A percentile compares a stretch with the other conserved stretches of the same genome.
phyloP scores from a whole-genome alignment of 1,140 invertebrate species.

The Hyles euphorbiae region DNA sequence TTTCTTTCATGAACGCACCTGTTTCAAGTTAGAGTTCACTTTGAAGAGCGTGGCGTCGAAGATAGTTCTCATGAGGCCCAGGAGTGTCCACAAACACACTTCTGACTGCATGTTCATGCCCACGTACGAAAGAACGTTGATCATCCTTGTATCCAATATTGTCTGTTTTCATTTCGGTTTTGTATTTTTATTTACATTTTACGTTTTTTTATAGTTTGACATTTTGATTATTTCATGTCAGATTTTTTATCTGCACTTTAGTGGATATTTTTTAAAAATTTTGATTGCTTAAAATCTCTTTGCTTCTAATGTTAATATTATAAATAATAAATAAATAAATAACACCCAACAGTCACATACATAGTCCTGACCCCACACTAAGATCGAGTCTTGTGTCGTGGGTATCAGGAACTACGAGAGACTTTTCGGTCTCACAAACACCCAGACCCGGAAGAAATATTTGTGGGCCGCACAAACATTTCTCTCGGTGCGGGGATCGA shows the following conservation, averaged over 20 bases:
- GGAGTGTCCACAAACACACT: slow-evolving; percentile 59
- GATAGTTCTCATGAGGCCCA: slow-evolving; percentile 57
- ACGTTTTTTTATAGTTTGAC: not conserved
- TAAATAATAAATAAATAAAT: too few relatives aligned
- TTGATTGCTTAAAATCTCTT: too few relatives aligned
- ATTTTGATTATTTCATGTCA: not conserved
- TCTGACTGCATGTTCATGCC: slow-evolving; percentile 59
- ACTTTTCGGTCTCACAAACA: too few relatives aligned
- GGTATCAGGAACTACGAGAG: too few relatives aligned
- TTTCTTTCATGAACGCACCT: slow-evolving; percentile 31
- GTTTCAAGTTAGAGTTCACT: slow-evolving; percentile 67
- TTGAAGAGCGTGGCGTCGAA: slow-evolving; percentile 67
- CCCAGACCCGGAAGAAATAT: too few relatives aligned
- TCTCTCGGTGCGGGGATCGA: too few relatives aligned
- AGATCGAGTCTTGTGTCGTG: too few relatives aligned
- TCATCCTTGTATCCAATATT: slow-evolving; percentile 27
- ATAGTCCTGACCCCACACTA: too few relatives aligned
- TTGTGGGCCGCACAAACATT: too few relatives aligned
- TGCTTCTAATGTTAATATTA: too few relatives aligned
- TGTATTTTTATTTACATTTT: not conserved
- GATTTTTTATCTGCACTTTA: not conserved
- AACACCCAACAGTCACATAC: too few relatives aligned
- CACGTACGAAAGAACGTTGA: slow-evolving; percentile 57
- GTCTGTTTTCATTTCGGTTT: not conserved
- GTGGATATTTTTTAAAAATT: too few relatives aligned